Evolutionary conservation across 2,888 invertebrate genomes (phyloP), one percentile per base, ranked within the genome.

Genomic region (Cheilosia variabilis): DNA sequence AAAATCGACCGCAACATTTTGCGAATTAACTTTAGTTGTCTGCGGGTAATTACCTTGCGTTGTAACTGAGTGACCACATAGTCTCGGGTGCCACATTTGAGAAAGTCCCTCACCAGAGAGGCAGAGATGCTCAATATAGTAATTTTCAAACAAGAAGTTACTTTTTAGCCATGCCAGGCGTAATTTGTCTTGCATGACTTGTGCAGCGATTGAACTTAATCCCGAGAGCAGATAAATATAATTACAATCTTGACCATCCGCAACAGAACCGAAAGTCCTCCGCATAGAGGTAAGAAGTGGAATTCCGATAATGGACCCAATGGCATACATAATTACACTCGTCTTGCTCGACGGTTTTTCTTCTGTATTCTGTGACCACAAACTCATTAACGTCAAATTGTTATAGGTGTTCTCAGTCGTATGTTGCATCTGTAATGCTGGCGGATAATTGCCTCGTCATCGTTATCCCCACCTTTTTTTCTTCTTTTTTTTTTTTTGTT

Each of bases 371-470:
- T 47, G 24, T 27, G 66, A 53, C 66, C 52, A 41, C 52, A 53
- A 66, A 27, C 66, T 52, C 41, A 66, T 66, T 53, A 66, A 22
- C n/a, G 27, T 27, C 27, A 41, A 66, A 66, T 53, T 52, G 37
- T 24, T 53, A 17, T 13, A 13, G 37, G 37, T 37, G 10, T 13
- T 37, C 31, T 9, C 31, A 31, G 31, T 31, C 31, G 9, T 31
- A 31, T 31, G 31, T 31, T 10, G 65, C 37, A 37, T 13, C 37
- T 37, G 4, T 4, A 13, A 13, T 37, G 37, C 13, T 50, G 22
- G n/a, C 3, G 13, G 41, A 19, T 57, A 69, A 69, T 69, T 57
- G 47, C 45, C 13, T 69, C 22, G 57, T 69, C 57, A 57, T 69
- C 52, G 22, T 52, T 52, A 52, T 57, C 52, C 24, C 24, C 52